Evolutionary conservation across 1,140 invertebrate species (phyloP).

Genomic region (Ips typographus): DNA sequence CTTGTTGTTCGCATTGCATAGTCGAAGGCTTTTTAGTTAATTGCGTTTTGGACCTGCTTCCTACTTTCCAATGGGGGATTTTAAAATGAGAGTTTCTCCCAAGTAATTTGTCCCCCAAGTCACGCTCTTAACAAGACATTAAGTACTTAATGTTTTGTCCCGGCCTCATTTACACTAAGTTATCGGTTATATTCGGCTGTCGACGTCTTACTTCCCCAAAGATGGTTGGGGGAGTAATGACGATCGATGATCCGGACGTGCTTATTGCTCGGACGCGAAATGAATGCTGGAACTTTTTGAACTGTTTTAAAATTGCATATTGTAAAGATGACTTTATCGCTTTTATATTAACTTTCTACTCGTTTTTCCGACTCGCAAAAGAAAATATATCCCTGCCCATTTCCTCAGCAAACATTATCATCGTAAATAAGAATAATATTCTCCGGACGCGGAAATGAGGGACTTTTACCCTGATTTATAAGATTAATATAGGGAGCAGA

Average conservation of each 20-base stretch:
- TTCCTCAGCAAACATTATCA: conserved; percentile 4
- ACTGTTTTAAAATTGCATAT: conserved; percentile 23
- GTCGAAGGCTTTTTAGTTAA: background rate
- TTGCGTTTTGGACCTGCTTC: background rate
- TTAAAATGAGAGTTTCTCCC: conserved; percentile 14
- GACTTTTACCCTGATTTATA: conserved; percentile 16
- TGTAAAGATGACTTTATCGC: background rate
- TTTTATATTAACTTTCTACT: conserved; percentile 6
- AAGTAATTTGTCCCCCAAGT: conserved; percentile 37
- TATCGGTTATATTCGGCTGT: conserved; percentile 31
- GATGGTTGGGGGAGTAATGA: conserved; percentile 17
- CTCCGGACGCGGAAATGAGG: conserved; percentile 8
- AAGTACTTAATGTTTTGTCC: conserved; percentile 39
- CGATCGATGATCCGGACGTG: conserved; percentile 31
- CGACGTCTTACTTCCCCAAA: conserved; percentile 19
- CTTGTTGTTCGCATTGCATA: background rate
- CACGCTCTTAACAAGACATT: conserved; percentile 39
- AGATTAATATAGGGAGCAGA: conserved; percentile 8
- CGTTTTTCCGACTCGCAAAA: background rate
- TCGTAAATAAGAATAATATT: conserved; percentile 20
- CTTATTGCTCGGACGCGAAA: conserved; percentile 23
- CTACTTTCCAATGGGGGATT: background rate
- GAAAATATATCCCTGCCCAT: conserved; percentile 1
- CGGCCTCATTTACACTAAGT: conserved; percentile 34
- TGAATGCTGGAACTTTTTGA: conserved; percentile 8